A percentile compares a stretch with the other conserved stretches of the same genome.
Conservation (phyloP, 1,140 invertebrate genomes). For the Macrotrachela quadricornifera region DNA sequence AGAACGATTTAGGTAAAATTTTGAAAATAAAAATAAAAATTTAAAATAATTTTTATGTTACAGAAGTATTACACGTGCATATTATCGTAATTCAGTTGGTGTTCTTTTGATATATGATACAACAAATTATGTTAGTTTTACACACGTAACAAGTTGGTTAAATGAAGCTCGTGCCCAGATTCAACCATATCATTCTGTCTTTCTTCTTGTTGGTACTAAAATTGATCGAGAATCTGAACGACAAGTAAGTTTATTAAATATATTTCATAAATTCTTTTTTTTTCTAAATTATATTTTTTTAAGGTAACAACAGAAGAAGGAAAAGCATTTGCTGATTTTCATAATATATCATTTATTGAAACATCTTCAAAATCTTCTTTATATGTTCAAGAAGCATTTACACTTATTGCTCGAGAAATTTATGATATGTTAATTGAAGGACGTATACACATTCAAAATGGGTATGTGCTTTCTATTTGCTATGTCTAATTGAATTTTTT, state of each 20-base stretch:
- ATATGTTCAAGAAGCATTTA: conserved; percentile 83
- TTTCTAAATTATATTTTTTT: too few species aligned
- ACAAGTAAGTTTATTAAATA: conserved; percentile 18
- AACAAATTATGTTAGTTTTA: conserved; percentile 73
- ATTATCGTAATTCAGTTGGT: conserved; percentile 91
- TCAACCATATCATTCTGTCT: conserved; percentile 55
- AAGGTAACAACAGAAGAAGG: conserved; percentile 43
- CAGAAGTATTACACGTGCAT: conserved; percentile 64
- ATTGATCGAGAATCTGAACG: conserved; percentile 41
- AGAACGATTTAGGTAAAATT: conserved; percentile 55
- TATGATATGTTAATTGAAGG: conserved; percentile 71
- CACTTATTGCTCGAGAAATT: conserved; percentile 61
- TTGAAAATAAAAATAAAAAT: not conserved
- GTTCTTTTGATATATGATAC: conserved; percentile 92
- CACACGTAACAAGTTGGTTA: conserved; percentile 81
- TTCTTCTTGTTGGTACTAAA: conserved; percentile 85
- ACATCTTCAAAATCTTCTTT: conserved; percentile 67
- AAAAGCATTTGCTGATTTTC: conserved; percentile 66
- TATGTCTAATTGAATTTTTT: too few species aligned
- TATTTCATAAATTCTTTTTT: too few species aligned
- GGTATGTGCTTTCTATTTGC: too few species aligned
- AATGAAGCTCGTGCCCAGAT: conserved; percentile 80
- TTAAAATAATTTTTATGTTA: not conserved
- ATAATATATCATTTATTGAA: conserved; percentile 76
- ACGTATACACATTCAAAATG: too few species aligned